Evolutionary conservation across 2,797 vertebrate genomes (phyloP).

Genomic region (Pogonophryne albipinna): DNA sequence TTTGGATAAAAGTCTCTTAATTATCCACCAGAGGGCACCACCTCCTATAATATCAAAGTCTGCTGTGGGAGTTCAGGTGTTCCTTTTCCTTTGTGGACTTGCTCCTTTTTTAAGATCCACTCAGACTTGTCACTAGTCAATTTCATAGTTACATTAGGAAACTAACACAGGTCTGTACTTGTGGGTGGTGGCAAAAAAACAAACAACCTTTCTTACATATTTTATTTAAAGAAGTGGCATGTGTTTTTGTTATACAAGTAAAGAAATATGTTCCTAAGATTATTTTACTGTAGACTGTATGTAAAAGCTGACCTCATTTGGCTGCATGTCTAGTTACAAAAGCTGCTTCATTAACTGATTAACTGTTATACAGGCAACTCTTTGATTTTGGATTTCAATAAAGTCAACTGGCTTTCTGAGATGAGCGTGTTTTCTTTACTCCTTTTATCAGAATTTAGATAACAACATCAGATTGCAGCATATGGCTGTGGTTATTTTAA

Average conservation of each 20-base stretch:
- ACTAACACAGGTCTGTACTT: neutral
- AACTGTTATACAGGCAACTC: neutral
- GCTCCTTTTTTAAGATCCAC: neutral
- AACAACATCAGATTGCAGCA: slow-evolving; percentile 67
- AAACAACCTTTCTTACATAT: neutral
- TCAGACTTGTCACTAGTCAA: neutral
- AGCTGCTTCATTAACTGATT: neutral
- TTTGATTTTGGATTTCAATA: neutral
- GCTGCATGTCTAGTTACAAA: neutral
- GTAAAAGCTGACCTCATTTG: neutral
- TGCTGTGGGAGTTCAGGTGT: neutral
- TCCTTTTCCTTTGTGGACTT: neutral
- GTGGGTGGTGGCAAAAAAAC: neutral
- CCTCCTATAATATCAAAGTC: neutral
- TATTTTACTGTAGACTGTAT: neutral
- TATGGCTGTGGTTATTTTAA: slow-evolving; percentile 72
- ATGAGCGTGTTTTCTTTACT: slow-evolving; percentile 11
- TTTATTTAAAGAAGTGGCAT: neutral
- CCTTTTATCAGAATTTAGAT: slow-evolving; percentile 47
- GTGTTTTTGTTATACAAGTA: neutral
- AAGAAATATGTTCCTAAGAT: neutral
- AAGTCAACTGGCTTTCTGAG: neutral
- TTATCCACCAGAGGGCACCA: slow-evolving; percentile 66
- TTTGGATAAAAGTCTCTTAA: neutral
- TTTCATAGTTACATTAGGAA: neutral